phyloP scores from a whole-genome alignment of 1,140 invertebrate genomes.

The Coelopa frigida region DNA sequence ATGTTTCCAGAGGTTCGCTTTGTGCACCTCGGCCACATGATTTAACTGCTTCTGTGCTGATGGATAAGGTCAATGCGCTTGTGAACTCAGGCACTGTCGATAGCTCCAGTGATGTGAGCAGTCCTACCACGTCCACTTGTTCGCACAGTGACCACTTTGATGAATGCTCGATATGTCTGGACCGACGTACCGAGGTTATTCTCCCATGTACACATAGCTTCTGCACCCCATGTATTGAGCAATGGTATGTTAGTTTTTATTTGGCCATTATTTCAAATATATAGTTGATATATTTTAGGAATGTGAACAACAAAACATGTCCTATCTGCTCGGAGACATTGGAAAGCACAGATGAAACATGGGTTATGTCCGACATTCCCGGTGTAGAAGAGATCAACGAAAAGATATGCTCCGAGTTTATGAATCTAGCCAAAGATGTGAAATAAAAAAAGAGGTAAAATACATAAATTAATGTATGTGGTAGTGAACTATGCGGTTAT shows the following conservation, averaged over 20 bases:
- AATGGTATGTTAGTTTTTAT: slow-evolving; percentile 49
- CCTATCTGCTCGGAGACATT: slow-evolving; percentile 58
- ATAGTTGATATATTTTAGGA: slow-evolving; percentile 47
- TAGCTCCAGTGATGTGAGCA: slow-evolving; percentile 10
- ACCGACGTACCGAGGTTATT: slow-evolving; percentile 57
- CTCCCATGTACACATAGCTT: slow-evolving; percentile 62
- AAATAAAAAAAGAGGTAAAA: neutral
- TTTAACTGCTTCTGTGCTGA: slow-evolving; percentile 37
- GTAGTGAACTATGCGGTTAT: too few species aligned
- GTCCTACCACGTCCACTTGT: slow-evolving; percentile 12
- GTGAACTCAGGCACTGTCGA: slow-evolving; percentile 5
- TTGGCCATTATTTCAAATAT: slow-evolving; percentile 1
- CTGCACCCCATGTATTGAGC: slow-evolving; percentile 61
- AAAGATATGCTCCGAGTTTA: slow-evolving; percentile 46
- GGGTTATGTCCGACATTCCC: slow-evolving; percentile 59
- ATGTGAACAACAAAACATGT: slow-evolving; percentile 59
- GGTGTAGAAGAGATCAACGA: slow-evolving; percentile 54
- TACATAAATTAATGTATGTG: neutral
- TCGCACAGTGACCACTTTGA: slow-evolving; percentile 28
- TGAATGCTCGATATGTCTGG: slow-evolving; percentile 67
- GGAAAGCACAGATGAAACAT: slow-evolving; percentile 56
- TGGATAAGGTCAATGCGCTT: slow-evolving; percentile 34
- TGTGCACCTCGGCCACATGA: slow-evolving; percentile 3
- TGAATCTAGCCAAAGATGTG: slow-evolving; percentile 17
- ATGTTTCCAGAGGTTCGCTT: slow-evolving; percentile 7